phyloP scores from a whole-genome alignment of 2,113 vertebrate genomes.

The Megaceryle torquata region DNA sequence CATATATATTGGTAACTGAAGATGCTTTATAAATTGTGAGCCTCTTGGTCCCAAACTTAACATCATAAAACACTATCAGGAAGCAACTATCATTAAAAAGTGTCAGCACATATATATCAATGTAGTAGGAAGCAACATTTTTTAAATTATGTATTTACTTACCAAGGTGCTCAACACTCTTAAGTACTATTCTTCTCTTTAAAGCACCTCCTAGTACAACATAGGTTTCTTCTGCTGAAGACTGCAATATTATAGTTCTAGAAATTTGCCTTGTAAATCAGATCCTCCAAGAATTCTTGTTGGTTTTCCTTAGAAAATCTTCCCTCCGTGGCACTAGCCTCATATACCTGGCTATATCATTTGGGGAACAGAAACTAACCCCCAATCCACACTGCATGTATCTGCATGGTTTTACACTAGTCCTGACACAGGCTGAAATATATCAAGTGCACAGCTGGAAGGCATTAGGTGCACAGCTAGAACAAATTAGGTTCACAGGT shows the following conservation, averaged over 20 bases:
- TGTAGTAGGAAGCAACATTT: neutral
- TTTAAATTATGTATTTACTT: neutral
- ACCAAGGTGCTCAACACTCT: neutral
- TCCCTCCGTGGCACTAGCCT: rapidly evolving
- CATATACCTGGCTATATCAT: too few relatives aligned
- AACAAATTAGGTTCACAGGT: neutral
- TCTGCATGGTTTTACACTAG: rapidly evolving
- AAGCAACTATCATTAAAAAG: neutral
- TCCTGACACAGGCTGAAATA: neutral
- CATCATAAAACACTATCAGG: neutral
- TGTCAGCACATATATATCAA: neutral
- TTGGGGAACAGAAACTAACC: neutral
- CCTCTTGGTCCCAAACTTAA: neutral
- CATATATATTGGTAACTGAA: neutral
- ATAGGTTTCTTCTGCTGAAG: neutral
- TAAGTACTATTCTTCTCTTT: neutral
- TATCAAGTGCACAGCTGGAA: neutral
- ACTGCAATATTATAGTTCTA: neutral
- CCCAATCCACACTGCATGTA: rapidly evolving
- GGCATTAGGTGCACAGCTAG: neutral
- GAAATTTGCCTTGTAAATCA: neutral
- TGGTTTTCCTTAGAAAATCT: neutral
- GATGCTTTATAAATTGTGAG: neutral
- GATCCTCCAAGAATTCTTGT: neutral
- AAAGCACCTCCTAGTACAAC: neutral